Conservation (phyloP, 2,888 invertebrate genomes). For the Ophion slaviceki region DNA sequence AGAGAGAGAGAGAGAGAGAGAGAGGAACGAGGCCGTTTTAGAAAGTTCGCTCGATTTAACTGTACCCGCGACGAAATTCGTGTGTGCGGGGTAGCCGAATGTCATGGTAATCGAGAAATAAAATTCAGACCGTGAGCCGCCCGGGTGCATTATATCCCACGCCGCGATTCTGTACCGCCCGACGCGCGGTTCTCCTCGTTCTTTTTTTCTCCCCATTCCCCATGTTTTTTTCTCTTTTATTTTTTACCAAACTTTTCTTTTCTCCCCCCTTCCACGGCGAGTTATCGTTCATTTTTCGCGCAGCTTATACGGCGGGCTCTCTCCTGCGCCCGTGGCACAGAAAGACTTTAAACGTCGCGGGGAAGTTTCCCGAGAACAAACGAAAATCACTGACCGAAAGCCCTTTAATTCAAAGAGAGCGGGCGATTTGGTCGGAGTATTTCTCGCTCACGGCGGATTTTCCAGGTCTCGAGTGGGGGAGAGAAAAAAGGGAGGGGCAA, state of each 20-base stretch:
- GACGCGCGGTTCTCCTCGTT: neutral
- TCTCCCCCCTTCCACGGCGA: neutral
- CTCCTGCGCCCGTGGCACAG: neutral
- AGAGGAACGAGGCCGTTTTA: conserved; percentile 60
- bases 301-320: conserved; percentile 33
- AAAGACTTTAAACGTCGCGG: conserved; percentile 21
- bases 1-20: neutral
- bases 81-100: conserved; percentile 41
- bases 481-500: conserved; percentile 1
- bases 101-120: conserved; percentile 64
- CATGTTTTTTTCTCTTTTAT: neutral
- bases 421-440: conserved; percentile 1
- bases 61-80: conserved; percentile 60
- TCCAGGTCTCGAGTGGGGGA: neutral
- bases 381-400: conserved; percentile 48
- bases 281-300: conserved; percentile 41
- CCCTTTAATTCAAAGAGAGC: conserved; percentile 43
- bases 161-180: conserved; percentile 22
- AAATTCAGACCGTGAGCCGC: conserved; percentile 54
- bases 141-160: conserved; percentile 19
- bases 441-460: conserved; percentile 2
- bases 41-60: conserved; percentile 60
- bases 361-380: conserved; percentile 15
- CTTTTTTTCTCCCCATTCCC: neutral
- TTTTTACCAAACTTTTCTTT: neutral